A percentile compares a stretch with the other conserved stretches of the same genome.
phyloP scores from a whole-genome alignment of 2,888 invertebrate genomes.

The Nomada goodeniana region DNA sequence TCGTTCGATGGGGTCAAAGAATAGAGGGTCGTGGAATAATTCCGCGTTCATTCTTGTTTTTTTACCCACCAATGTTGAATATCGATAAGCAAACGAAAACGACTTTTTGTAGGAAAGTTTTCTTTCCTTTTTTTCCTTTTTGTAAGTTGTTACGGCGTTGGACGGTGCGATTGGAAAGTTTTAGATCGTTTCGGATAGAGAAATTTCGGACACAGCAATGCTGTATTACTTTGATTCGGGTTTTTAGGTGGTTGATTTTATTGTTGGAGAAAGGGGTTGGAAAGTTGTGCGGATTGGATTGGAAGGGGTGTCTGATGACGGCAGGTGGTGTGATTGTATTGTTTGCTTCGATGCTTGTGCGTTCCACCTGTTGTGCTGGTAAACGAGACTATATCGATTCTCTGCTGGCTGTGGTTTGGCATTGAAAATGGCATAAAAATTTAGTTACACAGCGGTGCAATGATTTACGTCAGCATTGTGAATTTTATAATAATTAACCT shows the following conservation, averaged over 20 bases:
- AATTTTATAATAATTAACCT: too few species aligned
- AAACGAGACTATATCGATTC: not conserved
- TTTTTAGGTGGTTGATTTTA: too few species aligned
- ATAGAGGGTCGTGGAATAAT: constrained; percentile 6
- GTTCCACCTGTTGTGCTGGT: constrained; percentile 11
- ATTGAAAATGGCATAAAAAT: not conserved
- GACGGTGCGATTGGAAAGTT: not conserved
- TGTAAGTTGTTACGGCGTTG: not conserved
- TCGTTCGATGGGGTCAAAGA: constrained; percentile 3
- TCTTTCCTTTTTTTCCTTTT: not conserved
- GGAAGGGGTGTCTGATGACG: not conserved
- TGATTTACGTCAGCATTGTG: too few species aligned
- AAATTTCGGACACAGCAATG: too few species aligned
- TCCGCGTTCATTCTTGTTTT: not conserved
- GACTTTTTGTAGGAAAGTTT: not conserved
- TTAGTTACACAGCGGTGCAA: too few species aligned
- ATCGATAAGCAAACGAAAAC: not conserved
- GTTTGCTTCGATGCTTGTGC: not conserved
- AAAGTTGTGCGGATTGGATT: not conserved
- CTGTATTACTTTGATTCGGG: too few species aligned
- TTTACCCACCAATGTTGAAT: not conserved
- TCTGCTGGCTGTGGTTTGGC: not conserved
- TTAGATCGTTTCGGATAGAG: not conserved
- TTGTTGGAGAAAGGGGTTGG: not conserved
- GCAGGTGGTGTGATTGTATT: not conserved